These are phyloP conservation scores for Isichthys henryi DNA, from an alignment of 2,113 vertebrate species.

Conservation along the genomic window DNA sequence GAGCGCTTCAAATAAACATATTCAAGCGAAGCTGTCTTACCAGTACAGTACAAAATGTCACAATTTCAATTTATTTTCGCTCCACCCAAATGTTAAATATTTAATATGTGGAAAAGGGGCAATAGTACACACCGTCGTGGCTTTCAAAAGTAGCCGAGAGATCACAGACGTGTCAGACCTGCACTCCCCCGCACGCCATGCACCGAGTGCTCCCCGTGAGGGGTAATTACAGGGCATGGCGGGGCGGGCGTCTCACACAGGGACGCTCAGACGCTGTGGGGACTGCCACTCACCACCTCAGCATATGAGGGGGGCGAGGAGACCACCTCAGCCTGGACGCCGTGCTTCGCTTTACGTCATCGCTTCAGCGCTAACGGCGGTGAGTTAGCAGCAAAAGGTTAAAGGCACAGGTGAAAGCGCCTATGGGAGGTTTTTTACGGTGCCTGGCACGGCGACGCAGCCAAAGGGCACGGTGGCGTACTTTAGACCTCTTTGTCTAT, in stretches of 20 bases:
- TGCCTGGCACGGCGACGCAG: neutral
- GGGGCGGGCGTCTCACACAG: constrained; percentile 32
- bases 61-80: neutral
- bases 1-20: neutral
- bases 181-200: constrained; percentile 29
- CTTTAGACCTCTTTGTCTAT: neutral
- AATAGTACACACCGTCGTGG: constrained; percentile 44
- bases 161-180: constrained; percentile 34
- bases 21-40: neutral
- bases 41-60: neutral
- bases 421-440: neutral
- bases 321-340: constrained; percentile 31
- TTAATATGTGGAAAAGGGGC: neutral
- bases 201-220: neutral
- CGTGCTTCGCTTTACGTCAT: neutral
- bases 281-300: constrained; percentile 44
- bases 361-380: neutral
- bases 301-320: constrained; percentile 6
- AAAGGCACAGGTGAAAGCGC: neutral
- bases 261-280: constrained; percentile 50
- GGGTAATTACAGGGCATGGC: constrained; percentile 59
- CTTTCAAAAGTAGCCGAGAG: constrained; percentile 26
- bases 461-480: neutral
- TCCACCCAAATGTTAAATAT: neutral
- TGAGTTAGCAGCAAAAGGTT: neutral